Base-by-base conservation (phyloP, 1,140 invertebrate species). In the Gonioctena quinquepunctata region DNA sequence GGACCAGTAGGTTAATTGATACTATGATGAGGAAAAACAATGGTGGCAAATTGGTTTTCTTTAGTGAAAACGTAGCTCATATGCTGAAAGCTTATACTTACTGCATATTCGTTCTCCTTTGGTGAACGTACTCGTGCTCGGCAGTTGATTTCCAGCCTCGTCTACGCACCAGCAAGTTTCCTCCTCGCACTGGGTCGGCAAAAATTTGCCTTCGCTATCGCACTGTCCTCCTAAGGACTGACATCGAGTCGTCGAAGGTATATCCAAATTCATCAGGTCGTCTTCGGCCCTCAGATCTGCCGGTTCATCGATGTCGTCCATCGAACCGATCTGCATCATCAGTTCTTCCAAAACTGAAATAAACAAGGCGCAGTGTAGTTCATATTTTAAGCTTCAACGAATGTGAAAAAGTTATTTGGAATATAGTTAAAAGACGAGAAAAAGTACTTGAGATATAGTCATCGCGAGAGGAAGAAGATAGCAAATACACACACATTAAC, bases 131-230 rank as follows among this genome's bases (percentile, higher is more conserved):
- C 89, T 84, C 2, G 88, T 87, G 21, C 88, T 83, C 69, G 88
- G 85, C 1, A 93, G 79, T 72, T 92, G 90, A 83, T 94, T 93
- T 7, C 93, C 93, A 1, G 92, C 92, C 69, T 93, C 92, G 81
- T 95, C 93, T 2, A 94, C 93, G 81, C 93, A 95, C 93, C 93
- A 95, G 80, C 93, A 95, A 22, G 87, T 87, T 1, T 88, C 88
- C 1, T 88, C 87, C 26, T 89, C 89, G 76, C 93, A 94, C 77
- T 94, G 93, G 0, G 87, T 89, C 0, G 93, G 88, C 1, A 89
- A 84, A 79, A 94, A 94, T 74, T 88, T 87, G 1, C 93, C 92
- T 33, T 87, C 80, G 33, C 83, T 84, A 74, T 92, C 90, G 74
- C 91, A 92, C 2, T 84, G 84, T n/a, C 84, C 82, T 6, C 83